phyloP scores from a whole-genome alignment of 2,888 invertebrate species.

The Eudasyphora cyanicolor region DNA sequence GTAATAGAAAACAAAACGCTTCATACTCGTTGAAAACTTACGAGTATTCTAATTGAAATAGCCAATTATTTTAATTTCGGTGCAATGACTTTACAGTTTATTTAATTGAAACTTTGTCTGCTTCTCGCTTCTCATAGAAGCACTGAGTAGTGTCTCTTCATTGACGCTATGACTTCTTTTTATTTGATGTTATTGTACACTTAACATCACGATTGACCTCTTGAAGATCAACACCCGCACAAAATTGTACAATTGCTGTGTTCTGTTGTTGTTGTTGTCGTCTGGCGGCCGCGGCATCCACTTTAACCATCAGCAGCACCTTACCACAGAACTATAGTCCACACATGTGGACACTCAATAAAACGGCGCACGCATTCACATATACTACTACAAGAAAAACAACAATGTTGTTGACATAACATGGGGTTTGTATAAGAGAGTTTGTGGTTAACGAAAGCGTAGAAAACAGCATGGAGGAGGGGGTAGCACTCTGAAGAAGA shows the following conservation, averaged over 20 bases:
- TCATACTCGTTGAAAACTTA: too few relatives aligned
- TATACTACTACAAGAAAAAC: too few relatives aligned
- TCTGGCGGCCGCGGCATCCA: too few relatives aligned
- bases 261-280: neutral
- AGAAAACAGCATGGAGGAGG: neutral
- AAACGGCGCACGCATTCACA: neutral
- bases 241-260: conserved; percentile 41
- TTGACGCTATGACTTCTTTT: conserved; percentile 7
- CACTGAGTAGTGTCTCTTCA: conserved; percentile 32
- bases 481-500: too few relatives aligned
- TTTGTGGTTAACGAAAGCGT: neutral
- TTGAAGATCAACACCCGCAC: conserved; percentile 61
- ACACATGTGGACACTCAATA: neutral
- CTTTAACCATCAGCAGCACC: conserved; percentile 37
- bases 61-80: neutral
- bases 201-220: conserved; percentile 56
- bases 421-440: neutral
- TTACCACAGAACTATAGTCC: neutral
- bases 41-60: neutral
- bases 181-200: conserved; percentile 9
- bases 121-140: neutral
- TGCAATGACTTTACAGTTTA: neutral
- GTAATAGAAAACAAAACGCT: neutral
- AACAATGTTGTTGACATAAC: neutral
- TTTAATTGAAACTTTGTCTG: neutral